Conservation (phyloP, 2,113 vertebrate genomes). For the Dipodomys stephensi region DNA sequence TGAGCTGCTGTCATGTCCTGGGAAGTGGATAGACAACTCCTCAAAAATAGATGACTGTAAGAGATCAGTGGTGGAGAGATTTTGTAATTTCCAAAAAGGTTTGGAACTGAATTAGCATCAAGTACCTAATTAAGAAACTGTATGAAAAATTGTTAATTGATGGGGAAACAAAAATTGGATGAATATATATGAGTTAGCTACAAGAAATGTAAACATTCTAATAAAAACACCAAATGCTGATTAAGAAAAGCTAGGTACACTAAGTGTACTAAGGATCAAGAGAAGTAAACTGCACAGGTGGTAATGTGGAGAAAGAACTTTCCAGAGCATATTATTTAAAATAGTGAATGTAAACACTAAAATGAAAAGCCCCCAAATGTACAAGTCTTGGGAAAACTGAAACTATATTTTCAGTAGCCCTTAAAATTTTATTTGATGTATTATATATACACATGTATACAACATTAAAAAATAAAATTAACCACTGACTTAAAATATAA, state of each 20-base stretch:
- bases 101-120: neutral
- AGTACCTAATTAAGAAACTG: neutral
- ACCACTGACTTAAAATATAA: neutral
- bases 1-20: accelerated
- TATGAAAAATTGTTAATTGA: neutral
- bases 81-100: neutral
- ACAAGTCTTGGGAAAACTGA: neutral
- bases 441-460: neutral
- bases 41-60: too few relatives aligned
- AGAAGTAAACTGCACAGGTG: accelerated
- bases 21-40: neutral
- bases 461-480: neutral
- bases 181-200: neutral
- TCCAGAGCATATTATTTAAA: neutral
- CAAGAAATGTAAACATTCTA: neutral
- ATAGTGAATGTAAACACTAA: neutral
- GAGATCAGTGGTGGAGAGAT: too few relatives aligned
- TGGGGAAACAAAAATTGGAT: neutral
- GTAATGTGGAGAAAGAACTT: too few relatives aligned
- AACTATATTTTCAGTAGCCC: neutral
- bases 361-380: neutral
- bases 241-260: neutral
- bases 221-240: neutral
- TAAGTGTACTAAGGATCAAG: neutral
- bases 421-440: neutral